Conservation (phyloP, 2,797 vertebrate species). For the Amphiprion clarkii region DNA sequence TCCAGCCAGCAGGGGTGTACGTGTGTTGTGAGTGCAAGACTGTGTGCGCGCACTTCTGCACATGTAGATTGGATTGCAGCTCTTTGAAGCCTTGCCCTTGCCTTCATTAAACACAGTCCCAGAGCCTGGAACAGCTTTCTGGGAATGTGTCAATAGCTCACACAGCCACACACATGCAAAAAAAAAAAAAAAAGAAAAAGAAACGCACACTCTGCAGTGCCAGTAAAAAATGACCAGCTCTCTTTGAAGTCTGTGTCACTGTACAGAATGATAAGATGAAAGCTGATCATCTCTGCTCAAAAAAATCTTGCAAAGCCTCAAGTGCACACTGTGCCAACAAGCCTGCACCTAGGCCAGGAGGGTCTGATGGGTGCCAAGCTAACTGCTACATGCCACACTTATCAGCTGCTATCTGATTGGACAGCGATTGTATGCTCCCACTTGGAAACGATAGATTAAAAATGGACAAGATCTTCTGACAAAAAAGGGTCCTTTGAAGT, state of each 20-base stretch:
- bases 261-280: constrained; percentile 79
- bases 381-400: constrained; percentile 76
- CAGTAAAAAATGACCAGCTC: constrained; percentile 78
- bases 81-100: constrained; percentile 90
- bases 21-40: constrained; percentile 25
- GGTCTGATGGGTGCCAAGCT: constrained; percentile 59
- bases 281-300: constrained; percentile 68
- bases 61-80: constrained; percentile 72
- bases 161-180: constrained; percentile 68
- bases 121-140: constrained; percentile 84
- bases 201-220: constrained; percentile 47
- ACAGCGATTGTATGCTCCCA: constrained; percentile 54
- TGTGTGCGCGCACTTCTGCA: constrained; percentile 53
- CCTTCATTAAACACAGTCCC: constrained; percentile 91
- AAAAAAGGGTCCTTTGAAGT: constrained; percentile 60
- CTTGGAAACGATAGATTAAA: constrained; percentile 64
- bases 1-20: constrained; percentile 50
- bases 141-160: constrained; percentile 85
- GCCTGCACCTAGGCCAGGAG: constrained; percentile 42
- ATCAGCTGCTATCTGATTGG: constrained; percentile 76
- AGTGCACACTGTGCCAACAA: constrained; percentile 51
- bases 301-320: constrained; percentile 36
- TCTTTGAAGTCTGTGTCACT: constrained; percentile 84
- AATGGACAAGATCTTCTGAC: constrained; percentile 57
- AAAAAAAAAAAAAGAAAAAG: background rate